Base-by-base conservation (phyloP, 2,888 invertebrate genomes). In the Notodonta dromedarius region DNA sequence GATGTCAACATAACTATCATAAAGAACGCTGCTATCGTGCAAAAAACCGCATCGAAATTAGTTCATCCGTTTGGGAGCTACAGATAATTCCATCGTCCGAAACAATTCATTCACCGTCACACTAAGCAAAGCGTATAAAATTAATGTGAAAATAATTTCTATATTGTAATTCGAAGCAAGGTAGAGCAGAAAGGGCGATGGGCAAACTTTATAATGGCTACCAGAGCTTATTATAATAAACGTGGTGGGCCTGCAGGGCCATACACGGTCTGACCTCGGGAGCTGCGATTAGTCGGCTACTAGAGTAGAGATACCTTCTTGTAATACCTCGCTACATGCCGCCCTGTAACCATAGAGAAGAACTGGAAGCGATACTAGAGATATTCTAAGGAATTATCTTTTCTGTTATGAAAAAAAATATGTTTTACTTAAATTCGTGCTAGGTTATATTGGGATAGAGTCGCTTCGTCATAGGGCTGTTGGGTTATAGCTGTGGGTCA, bases 181-280 rank as follows among this genome's bases (percentile, higher is more conserved):
- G 65, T 32, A 52, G 24, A 69, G 68, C 77, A 80, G 83, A 85
- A 86, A 85, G 85, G 87, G 84, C 86, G 87, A 87, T 85, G 87
- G 85, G 79, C 80, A 85, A 83, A 86, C 82, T 80, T 85, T 88
- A 87, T 89, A 89, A 91, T 89, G 78, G 86, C 77, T 82, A 82
- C 83, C 73, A 76, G 65, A 60, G 80, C 89, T 90, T 90, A 91
- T 92, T 92, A 91, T 89, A 92, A 92, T 93, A 92, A 92, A 89
- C 90, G 90, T 89, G 90, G 90, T 77, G 85, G 82, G 83, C 83
- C 83, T 84, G 70, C 80, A 80, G 82, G 85, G 83, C 83, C 78
- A 82, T 87, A 93, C 93, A 93, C 87, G 91, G 85, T 77, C 76
- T 92, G 93, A 93, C 93, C 93, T 79, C 84, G 73, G 74, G 74